A percentile compares a stretch with the other conserved stretches of the same genome.
These are phyloP conservation scores for Standfussiana lucernea DNA, from an alignment of 2,888 invertebrate genomes.

Conservation along the genomic window DNA sequence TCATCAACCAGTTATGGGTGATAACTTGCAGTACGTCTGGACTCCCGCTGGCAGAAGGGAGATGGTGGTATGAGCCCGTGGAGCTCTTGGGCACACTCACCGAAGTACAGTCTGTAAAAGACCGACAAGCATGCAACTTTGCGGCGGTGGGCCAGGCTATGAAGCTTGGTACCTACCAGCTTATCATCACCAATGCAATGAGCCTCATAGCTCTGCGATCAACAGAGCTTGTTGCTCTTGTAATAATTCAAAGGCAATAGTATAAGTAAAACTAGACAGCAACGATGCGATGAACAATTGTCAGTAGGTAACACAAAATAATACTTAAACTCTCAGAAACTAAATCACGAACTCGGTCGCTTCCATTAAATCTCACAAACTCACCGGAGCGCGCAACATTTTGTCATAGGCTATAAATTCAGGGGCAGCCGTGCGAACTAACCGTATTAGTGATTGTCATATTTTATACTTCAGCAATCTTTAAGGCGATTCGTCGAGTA, in stretches of 20 bases:
- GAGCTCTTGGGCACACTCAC: too few species aligned
- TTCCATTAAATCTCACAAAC: constrained; percentile 45
- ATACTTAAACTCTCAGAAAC: background rate
- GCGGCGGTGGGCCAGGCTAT: too few species aligned
- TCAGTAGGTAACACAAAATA: background rate
- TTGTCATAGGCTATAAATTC: constrained; percentile 53
- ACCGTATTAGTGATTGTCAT: constrained; percentile 60
- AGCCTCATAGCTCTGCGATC: too few species aligned
- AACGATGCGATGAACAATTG: background rate
- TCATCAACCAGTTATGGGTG: too few species aligned
- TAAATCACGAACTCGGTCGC: constrained; percentile 31
- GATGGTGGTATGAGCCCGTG: too few species aligned
- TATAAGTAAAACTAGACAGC: background rate
- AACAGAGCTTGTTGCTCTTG: too few species aligned
- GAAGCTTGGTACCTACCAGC: too few species aligned
- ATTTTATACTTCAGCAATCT: constrained; percentile 49
- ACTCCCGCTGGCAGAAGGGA: too few species aligned
- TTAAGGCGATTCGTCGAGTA: constrained; percentile 39
- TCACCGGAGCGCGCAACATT: constrained; percentile 45
- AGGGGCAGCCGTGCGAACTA: constrained; percentile 37
- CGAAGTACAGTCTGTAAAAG: too few species aligned
- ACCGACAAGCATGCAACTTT: too few species aligned
- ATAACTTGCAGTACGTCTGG: too few species aligned
- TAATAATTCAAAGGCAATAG: background rate
- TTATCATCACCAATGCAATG: too few species aligned